A percentile compares a stretch with the other conserved stretches of the same genome.
phyloP scores from a whole-genome alignment of 2,113 vertebrate genomes.

The Tamias sibiricus region DNA sequence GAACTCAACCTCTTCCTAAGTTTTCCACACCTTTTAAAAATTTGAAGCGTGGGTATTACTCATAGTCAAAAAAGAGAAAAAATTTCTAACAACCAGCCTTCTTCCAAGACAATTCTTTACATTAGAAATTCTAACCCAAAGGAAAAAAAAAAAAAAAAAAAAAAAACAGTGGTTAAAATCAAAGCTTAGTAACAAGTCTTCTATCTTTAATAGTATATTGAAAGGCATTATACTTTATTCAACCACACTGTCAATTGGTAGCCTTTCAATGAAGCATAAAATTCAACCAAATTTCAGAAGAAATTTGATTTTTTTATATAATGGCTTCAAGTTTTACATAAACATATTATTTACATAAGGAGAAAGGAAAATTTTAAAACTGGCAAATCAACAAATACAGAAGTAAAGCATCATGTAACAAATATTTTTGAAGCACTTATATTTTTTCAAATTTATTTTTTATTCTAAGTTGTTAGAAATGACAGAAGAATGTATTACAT shows the following conservation, averaged over 20 bases:
- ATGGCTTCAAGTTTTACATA: constrained; percentile 31
- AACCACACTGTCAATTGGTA: not conserved
- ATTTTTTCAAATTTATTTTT: too few relatives aligned
- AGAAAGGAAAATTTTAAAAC: not conserved
- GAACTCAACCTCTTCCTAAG: not conserved
- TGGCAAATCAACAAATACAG: not conserved
- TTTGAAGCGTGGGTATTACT: not conserved
- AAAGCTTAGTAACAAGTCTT: not conserved
- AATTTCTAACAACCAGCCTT: not conserved
- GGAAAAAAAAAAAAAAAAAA: not conserved
- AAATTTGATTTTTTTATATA: not conserved
- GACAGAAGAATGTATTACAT: too few relatives aligned
- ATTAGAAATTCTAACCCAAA: constrained; percentile 37
- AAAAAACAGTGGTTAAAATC: not conserved
- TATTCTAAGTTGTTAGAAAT: too few relatives aligned
- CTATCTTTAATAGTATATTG: not conserved
- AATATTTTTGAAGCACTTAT: constrained; percentile 11
- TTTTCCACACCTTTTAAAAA: not conserved
- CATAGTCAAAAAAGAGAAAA: not conserved
- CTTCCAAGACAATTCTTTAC: not conserved
- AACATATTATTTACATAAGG: not conserved
- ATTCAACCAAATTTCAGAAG: not conserved
- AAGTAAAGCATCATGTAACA: not conserved
- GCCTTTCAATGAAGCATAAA: not conserved
- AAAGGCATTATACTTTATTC: not conserved